These are phyloP conservation scores for Danio kyathit DNA, from an alignment of 2,797 vertebrate genomes.

Conservation along the genomic window DNA sequence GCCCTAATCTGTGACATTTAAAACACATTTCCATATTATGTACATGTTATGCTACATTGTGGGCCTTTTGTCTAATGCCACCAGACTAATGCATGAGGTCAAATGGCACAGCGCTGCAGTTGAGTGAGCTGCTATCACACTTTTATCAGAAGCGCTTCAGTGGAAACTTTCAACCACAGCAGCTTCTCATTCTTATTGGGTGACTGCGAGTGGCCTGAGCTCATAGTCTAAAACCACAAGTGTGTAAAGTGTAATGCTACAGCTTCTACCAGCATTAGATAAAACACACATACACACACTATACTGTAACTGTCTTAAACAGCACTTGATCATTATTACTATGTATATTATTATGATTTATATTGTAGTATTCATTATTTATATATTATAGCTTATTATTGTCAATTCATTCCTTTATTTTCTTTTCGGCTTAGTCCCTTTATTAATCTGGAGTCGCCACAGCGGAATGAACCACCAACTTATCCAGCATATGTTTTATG, in stretches of 20 bases:
- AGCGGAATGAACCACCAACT: too few relatives aligned
- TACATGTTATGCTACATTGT: neutral
- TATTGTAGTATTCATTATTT: too few relatives aligned
- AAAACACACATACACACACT: too few relatives aligned
- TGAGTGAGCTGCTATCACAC: neutral
- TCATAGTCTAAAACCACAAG: conserved; percentile 15
- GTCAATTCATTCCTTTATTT: too few relatives aligned
- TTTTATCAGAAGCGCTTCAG: neutral
- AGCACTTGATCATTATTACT: neutral
- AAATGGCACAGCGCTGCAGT: neutral
- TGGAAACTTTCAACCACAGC: conserved; percentile 7
- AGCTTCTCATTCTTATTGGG: neutral
- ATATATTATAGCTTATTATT: too few relatives aligned
- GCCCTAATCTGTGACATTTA: neutral
- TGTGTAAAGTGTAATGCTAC: neutral
- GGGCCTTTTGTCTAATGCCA: neutral
- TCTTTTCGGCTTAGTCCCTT: too few relatives aligned
- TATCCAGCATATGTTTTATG: too few relatives aligned
- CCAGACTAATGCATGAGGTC: neutral
- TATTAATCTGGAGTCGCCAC: too few relatives aligned
- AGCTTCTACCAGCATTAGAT: neutral
- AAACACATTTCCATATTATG: neutral
- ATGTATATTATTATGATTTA: too few relatives aligned
- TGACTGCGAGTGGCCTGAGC: neutral
- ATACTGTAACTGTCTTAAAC: neutral